Base-by-base conservation (phyloP, 1,140 invertebrate species). In the Andricus grossulariae region DNA sequence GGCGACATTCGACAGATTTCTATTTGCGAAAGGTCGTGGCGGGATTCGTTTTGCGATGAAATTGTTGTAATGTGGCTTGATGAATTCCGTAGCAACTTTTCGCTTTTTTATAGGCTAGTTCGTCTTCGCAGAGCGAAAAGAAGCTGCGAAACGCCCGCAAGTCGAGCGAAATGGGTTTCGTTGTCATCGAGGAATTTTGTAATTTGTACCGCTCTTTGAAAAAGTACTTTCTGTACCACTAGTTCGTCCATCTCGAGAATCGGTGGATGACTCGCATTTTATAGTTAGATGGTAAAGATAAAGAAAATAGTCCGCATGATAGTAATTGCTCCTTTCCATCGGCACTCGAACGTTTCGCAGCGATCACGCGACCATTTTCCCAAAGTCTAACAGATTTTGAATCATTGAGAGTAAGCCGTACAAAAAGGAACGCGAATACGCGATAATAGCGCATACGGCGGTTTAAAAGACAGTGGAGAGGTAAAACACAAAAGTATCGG, bases 401-500 rank as follows among this genome's bases (percentile, higher is more conserved):
- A 66, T 66, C 25, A 66, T 66, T 66, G 60, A 39, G 25, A 66
- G 60, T 66, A 32, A 66, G 60, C 60, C 60, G 60, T 66, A 39
- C 60, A 66, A 66, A 57, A 60, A 66, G 45, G 15, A 66, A 66
- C 60, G 60, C 25, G 60, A 45, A 32, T 66, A 39, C 25, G 25
- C 60, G 60, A 39, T 81, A 81, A 79, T 72, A 70, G 21, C 79
- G 79, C 81, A 74, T 39, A 72, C 74, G 72, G 79, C 78, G 76
- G 79, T 80, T 80, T 84, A 78, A 81, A 81, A 78, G 80, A 82
- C 75, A 82, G 81, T 80, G 84, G 82, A 81, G 84, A 83, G 74
- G 77, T 78, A 85, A 85, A 84, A 84, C 80, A 66, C 78, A 87
- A 86, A 88, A 89, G 84, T 90, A 90, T 89, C 84, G 89, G 86